A percentile compares a stretch with the other conserved stretches of the same genome.
Conservation (phyloP, 2,797 vertebrate genomes). For the Sebastes matsubarae region DNA sequence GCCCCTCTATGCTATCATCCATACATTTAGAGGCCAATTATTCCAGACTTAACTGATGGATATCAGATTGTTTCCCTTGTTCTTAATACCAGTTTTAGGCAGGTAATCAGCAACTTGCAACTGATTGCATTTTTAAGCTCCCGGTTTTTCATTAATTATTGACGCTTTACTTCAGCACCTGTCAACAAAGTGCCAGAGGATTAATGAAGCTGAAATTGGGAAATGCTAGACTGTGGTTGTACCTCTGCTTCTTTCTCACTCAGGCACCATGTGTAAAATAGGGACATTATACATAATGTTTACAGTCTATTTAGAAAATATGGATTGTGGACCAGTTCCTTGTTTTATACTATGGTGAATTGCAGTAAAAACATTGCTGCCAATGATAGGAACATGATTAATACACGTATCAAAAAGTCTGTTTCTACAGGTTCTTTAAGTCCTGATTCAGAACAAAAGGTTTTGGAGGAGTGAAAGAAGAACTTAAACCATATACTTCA, state of each 20-base stretch:
- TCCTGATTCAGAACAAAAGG: too few species aligned
- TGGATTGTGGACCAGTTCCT: not conserved
- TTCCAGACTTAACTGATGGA: not conserved
- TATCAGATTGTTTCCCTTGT: not conserved
- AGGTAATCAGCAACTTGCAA: slow-evolving; percentile 38
- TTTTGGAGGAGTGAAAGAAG: too few species aligned
- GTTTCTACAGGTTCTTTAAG: not conserved
- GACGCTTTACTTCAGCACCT: slow-evolving; percentile 12
- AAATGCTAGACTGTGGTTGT: not conserved
- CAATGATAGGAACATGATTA: not conserved
- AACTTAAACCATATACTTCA: too few species aligned
- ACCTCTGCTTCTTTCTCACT: not conserved
- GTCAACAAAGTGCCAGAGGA: slow-evolving; percentile 28
- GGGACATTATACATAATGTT: not conserved
- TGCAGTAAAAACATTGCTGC: not conserved
- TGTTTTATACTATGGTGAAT: not conserved
- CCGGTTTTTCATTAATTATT: slow-evolving; percentile 35
- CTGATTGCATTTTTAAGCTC: slow-evolving; percentile 26
- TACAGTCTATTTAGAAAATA: not conserved
- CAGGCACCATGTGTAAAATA: not conserved
- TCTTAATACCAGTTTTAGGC: slow-evolving; percentile 4
- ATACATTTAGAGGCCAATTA: slow-evolving; percentile 2
- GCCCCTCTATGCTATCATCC: not conserved
- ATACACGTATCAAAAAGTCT: not conserved
- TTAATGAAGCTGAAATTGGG: slow-evolving; percentile 34